Evolutionary conservation across 2,113 vertebrate genomes (phyloP).

Genomic region (Eurypyga helias): DNA sequence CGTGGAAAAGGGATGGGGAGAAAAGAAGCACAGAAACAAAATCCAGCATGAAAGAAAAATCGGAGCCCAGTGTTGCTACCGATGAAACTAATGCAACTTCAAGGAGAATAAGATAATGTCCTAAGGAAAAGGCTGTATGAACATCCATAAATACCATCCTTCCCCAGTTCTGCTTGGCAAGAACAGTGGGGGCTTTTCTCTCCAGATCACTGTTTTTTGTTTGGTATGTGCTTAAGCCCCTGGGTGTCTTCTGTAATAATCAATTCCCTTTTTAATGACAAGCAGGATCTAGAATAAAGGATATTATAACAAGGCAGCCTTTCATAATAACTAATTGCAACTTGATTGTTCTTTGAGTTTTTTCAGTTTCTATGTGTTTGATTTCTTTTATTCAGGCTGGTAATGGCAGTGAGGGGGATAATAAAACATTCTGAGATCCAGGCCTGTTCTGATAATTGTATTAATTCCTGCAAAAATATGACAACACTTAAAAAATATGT

Average conservation of each 20-base stretch:
- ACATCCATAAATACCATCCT: neutral
- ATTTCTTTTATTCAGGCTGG: neutral
- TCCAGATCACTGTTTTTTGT: neutral
- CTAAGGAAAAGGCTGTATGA: neutral
- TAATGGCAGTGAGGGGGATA: neutral
- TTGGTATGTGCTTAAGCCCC: neutral
- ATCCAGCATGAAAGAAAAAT: neutral
- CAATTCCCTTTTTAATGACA: neutral
- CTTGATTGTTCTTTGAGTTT: neutral
- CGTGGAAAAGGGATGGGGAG: neutral
- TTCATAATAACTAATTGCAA: conserved; percentile 2
- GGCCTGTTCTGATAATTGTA: neutral
- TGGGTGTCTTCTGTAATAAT: neutral
- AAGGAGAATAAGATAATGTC: neutral
- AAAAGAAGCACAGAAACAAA: conserved; percentile 14
- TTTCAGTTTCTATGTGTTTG: neutral
- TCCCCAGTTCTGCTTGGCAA: neutral
- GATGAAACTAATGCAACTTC: neutral
- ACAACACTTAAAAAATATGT: neutral
- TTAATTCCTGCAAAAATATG: neutral
- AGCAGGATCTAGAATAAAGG: neutral
- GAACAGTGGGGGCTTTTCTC: neutral
- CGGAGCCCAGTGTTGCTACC: neutral
- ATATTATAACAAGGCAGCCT: neutral
- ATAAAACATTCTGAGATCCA: neutral